Evolutionary conservation across 2,888 invertebrate species (phyloP).

Genomic region (Arenicola marina): DNA sequence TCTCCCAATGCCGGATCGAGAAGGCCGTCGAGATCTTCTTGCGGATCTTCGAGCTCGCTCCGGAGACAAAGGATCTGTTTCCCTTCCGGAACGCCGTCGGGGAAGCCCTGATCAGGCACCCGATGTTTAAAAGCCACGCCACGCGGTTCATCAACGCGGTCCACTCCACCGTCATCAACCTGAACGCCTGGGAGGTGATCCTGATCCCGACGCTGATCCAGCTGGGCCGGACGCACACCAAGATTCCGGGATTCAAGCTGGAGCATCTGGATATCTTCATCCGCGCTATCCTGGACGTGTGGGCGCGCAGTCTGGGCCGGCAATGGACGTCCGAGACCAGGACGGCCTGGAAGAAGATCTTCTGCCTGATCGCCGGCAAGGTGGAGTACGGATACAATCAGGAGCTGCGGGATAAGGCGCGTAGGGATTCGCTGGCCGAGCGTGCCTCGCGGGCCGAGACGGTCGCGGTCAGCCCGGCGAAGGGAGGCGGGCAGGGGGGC

Average conservation of each 20-base stretch:
- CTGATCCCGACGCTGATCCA: slow-evolving; percentile 18
- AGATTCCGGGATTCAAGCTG: slow-evolving; percentile 10
- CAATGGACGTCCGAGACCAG: slow-evolving; percentile 8
- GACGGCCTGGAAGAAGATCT: slow-evolving; percentile 17
- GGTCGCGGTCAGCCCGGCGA: too few species aligned
- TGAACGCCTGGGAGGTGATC: slow-evolving; percentile 8
- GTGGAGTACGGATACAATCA: slow-evolving; percentile 23
- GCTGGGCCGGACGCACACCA: slow-evolving; percentile 15
- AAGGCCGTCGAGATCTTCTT: slow-evolving; percentile 18
- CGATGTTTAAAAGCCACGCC: slow-evolving; percentile 19
- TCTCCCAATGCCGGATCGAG: not conserved
- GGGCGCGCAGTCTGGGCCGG: slow-evolving; percentile 14
- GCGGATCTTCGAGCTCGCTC: slow-evolving; percentile 21
- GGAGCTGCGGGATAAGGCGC: too few species aligned
- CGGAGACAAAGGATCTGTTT: slow-evolving; percentile 20
- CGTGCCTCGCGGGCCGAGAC: too few species aligned
- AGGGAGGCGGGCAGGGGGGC: too few species aligned
- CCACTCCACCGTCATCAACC: slow-evolving; percentile 7
- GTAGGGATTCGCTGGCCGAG: too few species aligned
- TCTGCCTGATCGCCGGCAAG: slow-evolving; percentile 19
- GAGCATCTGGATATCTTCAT: slow-evolving; percentile 17
- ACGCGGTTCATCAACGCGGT: slow-evolving; percentile 28
- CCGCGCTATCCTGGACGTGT: slow-evolving; percentile 12
- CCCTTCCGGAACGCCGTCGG: slow-evolving; percentile 7
- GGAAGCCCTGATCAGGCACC: slow-evolving; percentile 11